phyloP scores from a whole-genome alignment of 2,113 vertebrate genomes.

The Tychaedon coryphoeus region DNA sequence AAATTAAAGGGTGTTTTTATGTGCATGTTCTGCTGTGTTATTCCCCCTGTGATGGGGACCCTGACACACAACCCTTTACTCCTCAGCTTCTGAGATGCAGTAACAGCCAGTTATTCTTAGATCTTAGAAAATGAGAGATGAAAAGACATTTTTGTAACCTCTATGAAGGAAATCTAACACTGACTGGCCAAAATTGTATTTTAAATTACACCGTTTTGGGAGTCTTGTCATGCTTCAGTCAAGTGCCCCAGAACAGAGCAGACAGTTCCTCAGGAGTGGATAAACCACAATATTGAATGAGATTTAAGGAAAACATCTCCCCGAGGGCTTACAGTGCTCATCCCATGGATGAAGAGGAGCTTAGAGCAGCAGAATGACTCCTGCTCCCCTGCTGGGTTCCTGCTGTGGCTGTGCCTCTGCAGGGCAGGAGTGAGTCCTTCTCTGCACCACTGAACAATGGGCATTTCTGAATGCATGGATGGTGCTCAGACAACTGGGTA shows the following conservation, averaged over 20 bases:
- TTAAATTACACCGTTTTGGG: background rate
- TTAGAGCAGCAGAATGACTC: background rate
- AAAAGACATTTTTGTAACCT: background rate
- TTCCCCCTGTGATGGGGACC: background rate
- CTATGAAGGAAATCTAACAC: background rate
- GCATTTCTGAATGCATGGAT: fast-evolving
- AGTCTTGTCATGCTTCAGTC: background rate
- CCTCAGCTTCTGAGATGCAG: background rate
- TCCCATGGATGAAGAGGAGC: background rate
- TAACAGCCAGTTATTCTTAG: background rate
- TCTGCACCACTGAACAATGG: fast-evolving
- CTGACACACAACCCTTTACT: background rate
- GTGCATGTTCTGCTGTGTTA: background rate
- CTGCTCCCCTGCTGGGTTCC: fast-evolving
- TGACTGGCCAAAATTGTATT: background rate
- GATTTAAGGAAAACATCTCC: background rate
- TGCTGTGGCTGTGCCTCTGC: fast-evolving
- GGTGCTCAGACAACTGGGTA: fast-evolving
- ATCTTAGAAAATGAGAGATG: background rate
- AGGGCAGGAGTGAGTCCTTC: background rate
- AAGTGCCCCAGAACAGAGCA: background rate
- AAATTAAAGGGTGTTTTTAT: background rate
- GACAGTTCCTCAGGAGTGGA: background rate
- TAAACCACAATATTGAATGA: background rate
- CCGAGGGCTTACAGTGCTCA: fast-evolving